Conservation (phyloP, 2,113 vertebrate genomes). For the Carettochelys insculpta region DNA sequence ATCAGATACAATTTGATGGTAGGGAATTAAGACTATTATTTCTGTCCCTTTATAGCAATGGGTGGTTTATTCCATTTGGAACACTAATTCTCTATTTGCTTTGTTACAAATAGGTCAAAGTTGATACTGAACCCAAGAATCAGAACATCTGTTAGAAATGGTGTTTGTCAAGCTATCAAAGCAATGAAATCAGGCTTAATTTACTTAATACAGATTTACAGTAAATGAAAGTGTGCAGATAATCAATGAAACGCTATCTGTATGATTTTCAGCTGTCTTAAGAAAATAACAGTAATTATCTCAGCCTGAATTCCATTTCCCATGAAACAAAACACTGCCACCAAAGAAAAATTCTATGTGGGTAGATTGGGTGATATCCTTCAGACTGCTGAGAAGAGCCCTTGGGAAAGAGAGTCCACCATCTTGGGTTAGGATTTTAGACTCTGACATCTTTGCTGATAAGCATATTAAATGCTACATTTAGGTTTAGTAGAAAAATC, state of each 20-base stretch:
- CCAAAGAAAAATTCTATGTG: not conserved
- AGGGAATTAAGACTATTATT: not conserved
- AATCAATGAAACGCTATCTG: not conserved
- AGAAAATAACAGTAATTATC: not conserved
- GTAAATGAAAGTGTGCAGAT: not conserved
- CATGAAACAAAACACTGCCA: not conserved
- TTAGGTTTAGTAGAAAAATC: not conserved
- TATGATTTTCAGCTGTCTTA: not conserved
- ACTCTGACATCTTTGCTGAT: accelerated
- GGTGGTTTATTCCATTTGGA: not conserved
- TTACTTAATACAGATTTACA: not conserved
- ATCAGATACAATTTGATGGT: not conserved
- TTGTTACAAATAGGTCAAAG: not conserved
- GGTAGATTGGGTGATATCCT: not conserved
- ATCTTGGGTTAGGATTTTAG: not conserved
- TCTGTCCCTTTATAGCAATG: not conserved
- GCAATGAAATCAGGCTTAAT: not conserved
- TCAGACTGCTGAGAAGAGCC: not conserved
- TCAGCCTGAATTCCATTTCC: not conserved
- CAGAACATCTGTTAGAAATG: not conserved
- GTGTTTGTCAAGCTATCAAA: not conserved
- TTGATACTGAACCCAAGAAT: not conserved
- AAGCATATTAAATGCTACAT: not conserved
- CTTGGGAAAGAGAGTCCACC: not conserved
- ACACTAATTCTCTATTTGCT: not conserved